Base-by-base conservation (phyloP, 2,113 vertebrate species). In the Lonchura striata region DNA sequence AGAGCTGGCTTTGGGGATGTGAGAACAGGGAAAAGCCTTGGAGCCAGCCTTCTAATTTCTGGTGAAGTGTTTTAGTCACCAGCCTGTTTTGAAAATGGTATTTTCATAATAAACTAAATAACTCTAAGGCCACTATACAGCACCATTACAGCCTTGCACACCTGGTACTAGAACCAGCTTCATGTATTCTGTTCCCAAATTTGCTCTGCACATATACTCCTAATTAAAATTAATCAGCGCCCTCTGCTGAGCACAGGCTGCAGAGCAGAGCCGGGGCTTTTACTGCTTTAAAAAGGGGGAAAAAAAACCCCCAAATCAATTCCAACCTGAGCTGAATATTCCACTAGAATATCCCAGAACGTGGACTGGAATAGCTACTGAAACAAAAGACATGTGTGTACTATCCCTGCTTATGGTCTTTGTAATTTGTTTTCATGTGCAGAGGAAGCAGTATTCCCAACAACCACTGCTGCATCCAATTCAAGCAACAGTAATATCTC, bases 201-300 rank as follows among this genome's bases (percentile, higher is more conserved):
- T 71, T 84, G 33, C 28, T 89, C 30, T 18, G 16, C 71, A 78
- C 8, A 56, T 6, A 19, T 8, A 33, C 9, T 46, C 31, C 28
- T 23, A 74, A 88, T 37, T 53, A 80, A 49, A 83, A 77, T 18
- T 52, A 56, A 69, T 59, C 76, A 92, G 92, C 86, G 80, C 96
- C 95, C 92, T 27, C 96, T 96, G 84, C 64, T 30, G 96, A 41
- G 18, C 88, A 37, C 10, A 14, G 31, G 56, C 56, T 5, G 79
- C 41, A 49, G 15, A 24, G 80, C 79, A 77, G 49, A 15, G 18
- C 4, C 31, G 15, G 24, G 31, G 25, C 54, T 61, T 19, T 2
- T 1, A 6, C n/a, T 16, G 46, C 52, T 77, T 42, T 14, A 10
- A 41, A 65, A 72, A 56, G 2, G 7, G 12, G n/a, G n/a, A n/a